phyloP scores from a whole-genome alignment of 30 jellyfish, hydroid and myxozoan genomes.

The Cassiopea andromeda region DNA sequence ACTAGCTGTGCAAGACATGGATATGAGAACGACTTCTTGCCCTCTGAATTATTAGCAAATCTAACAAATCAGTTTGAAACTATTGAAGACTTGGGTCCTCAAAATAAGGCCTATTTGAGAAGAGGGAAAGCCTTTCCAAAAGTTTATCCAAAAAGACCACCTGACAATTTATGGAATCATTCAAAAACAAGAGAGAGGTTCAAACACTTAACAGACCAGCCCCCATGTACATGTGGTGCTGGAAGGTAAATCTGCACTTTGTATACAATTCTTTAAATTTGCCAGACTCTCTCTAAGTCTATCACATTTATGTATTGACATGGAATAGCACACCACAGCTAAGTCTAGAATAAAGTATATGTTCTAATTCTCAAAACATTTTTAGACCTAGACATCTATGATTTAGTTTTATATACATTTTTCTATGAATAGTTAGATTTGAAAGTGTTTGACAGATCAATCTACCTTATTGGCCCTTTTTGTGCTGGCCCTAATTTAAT shows the following conservation, averaged over 20 bases:
- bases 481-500: no score
- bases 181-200: conserved; percentile 72
- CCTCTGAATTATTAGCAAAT: conserved; percentile 72
- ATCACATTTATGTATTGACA: no score
- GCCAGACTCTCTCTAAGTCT: no score
- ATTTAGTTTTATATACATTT: no score
- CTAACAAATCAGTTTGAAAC: conserved; percentile 59
- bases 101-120: conserved; percentile 24
- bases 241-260: conserved; percentile 74
- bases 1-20: conserved; percentile 52
- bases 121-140: conserved; percentile 47
- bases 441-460: no score
- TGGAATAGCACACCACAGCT: no score
- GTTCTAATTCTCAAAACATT: no score
- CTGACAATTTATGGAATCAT: conserved; percentile 89
- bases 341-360: no score
- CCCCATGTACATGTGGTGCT: conserved; percentile 96
- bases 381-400: no score
- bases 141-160: conserved; percentile 62
- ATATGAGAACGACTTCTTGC: conserved; percentile 57
- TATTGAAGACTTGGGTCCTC: conserved; percentile 81
- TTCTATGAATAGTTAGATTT: no score
- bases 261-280: no score
- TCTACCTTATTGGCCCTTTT: no score
- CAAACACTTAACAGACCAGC: conserved; percentile 88